phyloP scores from a whole-genome alignment of 2,888 invertebrate genomes.

The Amblyjoppa proteus region DNA sequence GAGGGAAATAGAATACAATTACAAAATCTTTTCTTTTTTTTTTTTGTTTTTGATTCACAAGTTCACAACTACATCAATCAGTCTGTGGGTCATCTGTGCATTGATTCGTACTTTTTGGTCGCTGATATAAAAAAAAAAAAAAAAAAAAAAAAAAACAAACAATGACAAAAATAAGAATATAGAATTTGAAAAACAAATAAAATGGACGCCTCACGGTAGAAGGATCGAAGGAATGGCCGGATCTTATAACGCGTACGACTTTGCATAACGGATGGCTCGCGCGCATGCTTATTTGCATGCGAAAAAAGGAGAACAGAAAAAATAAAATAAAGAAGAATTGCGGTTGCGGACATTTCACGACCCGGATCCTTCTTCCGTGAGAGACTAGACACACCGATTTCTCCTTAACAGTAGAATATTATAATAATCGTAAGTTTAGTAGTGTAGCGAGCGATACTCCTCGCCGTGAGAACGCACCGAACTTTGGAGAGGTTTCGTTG shows the following conservation, averaged over 20 bases:
- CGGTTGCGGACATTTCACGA: constrained; percentile 55
- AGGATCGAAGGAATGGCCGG: constrained; percentile 50
- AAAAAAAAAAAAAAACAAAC: constrained; percentile 25
- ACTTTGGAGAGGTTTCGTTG: constrained; percentile 51
- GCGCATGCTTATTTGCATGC: not conserved
- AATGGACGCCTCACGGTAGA: constrained; percentile 72
- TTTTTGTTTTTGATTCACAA: constrained; percentile 76
- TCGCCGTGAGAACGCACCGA: constrained; percentile 34
- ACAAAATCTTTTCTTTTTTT: constrained; percentile 59
- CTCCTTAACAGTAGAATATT: constrained; percentile 62
- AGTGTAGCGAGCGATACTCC: constrained; percentile 58
- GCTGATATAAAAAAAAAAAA: constrained; percentile 64
- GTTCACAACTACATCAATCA: constrained; percentile 76
- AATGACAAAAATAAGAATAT: constrained; percentile 33
- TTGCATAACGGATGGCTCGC: constrained; percentile 21
- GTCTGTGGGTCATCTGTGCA: constrained; percentile 80
- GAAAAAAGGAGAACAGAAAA: not conserved
- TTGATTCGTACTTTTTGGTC: constrained; percentile 73
- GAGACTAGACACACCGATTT: constrained; percentile 82
- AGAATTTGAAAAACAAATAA: constrained; percentile 25
- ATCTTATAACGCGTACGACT: constrained; percentile 29
- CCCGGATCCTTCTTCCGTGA: constrained; percentile 71
- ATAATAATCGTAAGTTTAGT: constrained; percentile 60
- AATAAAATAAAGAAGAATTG: constrained; percentile 27
- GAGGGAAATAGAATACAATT: constrained; percentile 71